phyloP scores from a whole-genome alignment of 2,888 invertebrate genomes.

The Polyommatus iphigenia region DNA sequence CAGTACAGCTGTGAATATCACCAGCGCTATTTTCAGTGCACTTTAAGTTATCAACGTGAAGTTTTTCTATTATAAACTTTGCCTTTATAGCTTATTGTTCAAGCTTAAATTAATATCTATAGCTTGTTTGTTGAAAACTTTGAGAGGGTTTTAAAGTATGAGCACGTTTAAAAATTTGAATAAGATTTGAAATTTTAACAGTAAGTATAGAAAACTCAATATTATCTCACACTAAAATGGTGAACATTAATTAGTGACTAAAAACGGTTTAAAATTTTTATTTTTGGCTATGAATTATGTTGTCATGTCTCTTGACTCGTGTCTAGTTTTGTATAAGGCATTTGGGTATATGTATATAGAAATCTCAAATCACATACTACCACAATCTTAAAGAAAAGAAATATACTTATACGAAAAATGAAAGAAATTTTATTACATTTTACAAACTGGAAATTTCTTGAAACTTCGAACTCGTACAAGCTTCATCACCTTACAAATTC shows the following conservation, averaged over 20 bases:
- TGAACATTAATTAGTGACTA: too few species aligned
- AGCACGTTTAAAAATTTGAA: neutral
- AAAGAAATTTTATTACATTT: neutral
- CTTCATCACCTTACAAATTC: neutral
- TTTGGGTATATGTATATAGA: too few species aligned
- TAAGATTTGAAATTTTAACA: too few species aligned
- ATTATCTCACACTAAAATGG: too few species aligned
- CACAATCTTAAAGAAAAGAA: too few species aligned
- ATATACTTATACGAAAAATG: too few species aligned
- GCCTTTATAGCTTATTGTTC: neutral
- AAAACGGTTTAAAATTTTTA: too few species aligned
- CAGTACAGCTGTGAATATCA: neutral
- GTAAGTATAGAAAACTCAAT: too few species aligned
- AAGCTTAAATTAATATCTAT: neutral
- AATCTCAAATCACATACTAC: too few species aligned
- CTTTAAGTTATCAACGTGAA: neutral
- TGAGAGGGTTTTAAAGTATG: neutral
- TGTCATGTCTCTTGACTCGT: too few species aligned
- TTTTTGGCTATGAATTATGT: too few species aligned
- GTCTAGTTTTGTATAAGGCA: too few species aligned
- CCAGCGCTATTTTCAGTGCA: neutral
- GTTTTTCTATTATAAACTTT: slow-evolving; percentile 1
- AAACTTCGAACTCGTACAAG: neutral
- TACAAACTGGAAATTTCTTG: neutral
- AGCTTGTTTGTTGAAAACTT: slow-evolving; percentile 1